Conservation (phyloP, 2,888 invertebrate species). For the Caenorhabditis becei region DNA sequence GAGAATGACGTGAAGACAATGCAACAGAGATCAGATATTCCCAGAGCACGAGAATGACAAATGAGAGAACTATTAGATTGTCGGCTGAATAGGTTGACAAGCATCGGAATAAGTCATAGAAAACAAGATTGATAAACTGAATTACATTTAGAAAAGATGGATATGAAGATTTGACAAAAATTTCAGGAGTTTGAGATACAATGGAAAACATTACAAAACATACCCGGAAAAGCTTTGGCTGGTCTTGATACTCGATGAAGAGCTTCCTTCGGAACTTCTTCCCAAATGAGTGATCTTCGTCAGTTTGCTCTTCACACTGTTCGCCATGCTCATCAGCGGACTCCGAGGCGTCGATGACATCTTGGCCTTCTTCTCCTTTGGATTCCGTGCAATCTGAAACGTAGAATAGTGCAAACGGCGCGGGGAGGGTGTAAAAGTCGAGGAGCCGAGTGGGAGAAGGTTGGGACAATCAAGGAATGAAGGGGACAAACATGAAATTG, state of each 20-base stretch:
- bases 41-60: background rate
- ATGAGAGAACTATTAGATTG: background rate
- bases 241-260: constrained; percentile 56
- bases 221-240: constrained; percentile 69
- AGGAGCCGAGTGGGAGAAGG: constrained; percentile 25
- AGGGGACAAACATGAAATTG: constrained; percentile 64
- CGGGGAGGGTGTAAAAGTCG: constrained; percentile 42
- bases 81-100: background rate
- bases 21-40: constrained; percentile 3
- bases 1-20: constrained; percentile 25
- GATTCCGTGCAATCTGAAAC: constrained; percentile 46
- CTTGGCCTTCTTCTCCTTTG: constrained; percentile 50
- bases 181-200: background rate
- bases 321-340: constrained; percentile 80
- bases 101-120: background rate
- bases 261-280: constrained; percentile 34
- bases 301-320: constrained; percentile 74
- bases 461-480: constrained; percentile 53
- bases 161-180: background rate
- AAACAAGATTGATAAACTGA: background rate
- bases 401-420: constrained; percentile 16
- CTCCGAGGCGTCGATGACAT: constrained; percentile 72
- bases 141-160: too few species aligned
- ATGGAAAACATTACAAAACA: too few species aligned
- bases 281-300: constrained; percentile 62